A percentile compares a stretch with the other conserved stretches of the same genome.
Conservation (phyloP, 2,888 invertebrate genomes). For the Zele albiditarsus region DNA sequence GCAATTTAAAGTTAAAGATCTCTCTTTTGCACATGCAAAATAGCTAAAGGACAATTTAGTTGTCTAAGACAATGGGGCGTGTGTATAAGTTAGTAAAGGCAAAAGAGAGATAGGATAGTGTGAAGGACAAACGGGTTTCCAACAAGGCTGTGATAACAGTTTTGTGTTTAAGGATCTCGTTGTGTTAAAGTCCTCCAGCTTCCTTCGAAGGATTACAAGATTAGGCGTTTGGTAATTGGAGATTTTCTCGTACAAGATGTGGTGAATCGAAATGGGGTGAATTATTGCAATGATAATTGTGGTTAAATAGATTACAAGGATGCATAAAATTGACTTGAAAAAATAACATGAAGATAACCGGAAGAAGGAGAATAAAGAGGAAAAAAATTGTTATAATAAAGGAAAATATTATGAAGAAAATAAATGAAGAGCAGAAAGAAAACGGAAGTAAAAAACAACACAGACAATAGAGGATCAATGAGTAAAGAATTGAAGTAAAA, state of each 20-base stretch:
- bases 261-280: background rate
- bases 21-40: background rate
- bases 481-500: conserved; percentile 17
- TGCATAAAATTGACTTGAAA: background rate
- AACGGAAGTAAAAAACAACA: conserved; percentile 14
- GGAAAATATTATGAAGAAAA: conserved; percentile 12
- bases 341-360: background rate
- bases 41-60: background rate
- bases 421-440: conserved; percentile 20
- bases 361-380: background rate
- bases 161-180: background rate
- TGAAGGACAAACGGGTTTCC: background rate
- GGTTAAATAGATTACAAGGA: background rate
- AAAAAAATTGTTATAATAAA: background rate
- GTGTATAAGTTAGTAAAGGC: background rate
- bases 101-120: background rate
- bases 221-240: conserved; percentile 21
- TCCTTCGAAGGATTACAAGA: conserved; percentile 19
- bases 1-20: conserved; percentile 4
- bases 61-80: background rate
- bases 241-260: conserved; percentile 12
- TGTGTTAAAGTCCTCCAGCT: background rate
- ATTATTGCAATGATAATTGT: conserved; percentile 4
- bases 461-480: conserved; percentile 9
- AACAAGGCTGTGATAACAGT: background rate